phyloP scores from a whole-genome alignment of 2,797 vertebrate genomes.

The Gymnoscopelus braueri region DNA sequence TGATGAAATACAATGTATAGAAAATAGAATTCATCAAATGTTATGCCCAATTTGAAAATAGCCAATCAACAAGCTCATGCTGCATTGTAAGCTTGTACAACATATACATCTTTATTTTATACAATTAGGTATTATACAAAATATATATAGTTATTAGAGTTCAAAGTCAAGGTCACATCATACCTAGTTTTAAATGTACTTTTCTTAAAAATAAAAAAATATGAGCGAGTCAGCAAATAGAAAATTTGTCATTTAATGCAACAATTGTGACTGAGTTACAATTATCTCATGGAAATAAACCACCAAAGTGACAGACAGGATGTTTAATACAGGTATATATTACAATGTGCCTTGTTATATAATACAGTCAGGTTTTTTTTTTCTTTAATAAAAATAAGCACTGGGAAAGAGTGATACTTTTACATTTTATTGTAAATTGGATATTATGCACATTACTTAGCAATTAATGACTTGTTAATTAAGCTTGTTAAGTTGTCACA shows the following conservation, averaged over 20 bases:
- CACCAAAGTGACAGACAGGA: conserved; percentile 87
- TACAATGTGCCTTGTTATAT: conserved; percentile 93
- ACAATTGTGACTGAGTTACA: conserved; percentile 92
- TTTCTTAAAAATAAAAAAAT: conserved; percentile 29
- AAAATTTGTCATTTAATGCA: conserved; percentile 94
- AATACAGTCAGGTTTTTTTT: conserved; percentile 90
- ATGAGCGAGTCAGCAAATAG: conserved; percentile 85
- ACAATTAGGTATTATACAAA: no score
- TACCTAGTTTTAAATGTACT: no score
- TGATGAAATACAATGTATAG: no score
- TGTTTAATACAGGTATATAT: conserved; percentile 94
- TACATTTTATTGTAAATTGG: conserved; percentile 84
- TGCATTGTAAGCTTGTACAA: no score
- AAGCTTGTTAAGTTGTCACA: conserved; percentile 66
- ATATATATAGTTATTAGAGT: no score
- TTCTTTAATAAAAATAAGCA: conserved; percentile 86
- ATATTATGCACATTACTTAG: conserved; percentile 87
- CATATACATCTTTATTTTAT: no score
- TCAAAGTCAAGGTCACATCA: no score
- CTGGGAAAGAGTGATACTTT: conserved; percentile 85
- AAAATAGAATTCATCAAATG: no score
- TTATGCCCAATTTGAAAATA: no score
- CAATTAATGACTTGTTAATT: conserved; percentile 74
- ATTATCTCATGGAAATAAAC: conserved; percentile 90
- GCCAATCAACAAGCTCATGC: no score